A percentile compares a stretch with the other conserved stretches of the same genome.
Conservation (phyloP, 2,888 invertebrate species). For the Aquatica leii region DNA sequence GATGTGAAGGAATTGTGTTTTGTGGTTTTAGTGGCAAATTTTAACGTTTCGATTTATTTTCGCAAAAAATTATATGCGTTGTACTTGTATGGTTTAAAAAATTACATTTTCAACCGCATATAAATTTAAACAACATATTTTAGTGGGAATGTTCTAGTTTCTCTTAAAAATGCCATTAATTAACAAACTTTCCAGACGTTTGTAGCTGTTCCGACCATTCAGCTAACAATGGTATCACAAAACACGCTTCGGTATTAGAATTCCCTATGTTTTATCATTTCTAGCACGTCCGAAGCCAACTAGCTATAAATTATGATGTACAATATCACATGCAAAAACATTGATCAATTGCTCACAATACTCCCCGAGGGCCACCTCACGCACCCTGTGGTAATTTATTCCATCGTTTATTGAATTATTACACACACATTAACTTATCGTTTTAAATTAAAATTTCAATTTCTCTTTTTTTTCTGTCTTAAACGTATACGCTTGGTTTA, state of each 20-base stretch:
- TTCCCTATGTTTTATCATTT: slow-evolving; percentile 52
- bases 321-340: slow-evolving; percentile 53
- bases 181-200: slow-evolving; percentile 21
- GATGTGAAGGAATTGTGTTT: slow-evolving; percentile 2
- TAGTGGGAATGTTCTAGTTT: slow-evolving; percentile 10
- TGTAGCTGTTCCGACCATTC: slow-evolving; percentile 13
- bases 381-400: slow-evolving; percentile 20
- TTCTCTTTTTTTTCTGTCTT: too few species aligned
- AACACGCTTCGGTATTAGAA: slow-evolving; percentile 43
- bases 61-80: too few species aligned
- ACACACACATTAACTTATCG: too few species aligned
- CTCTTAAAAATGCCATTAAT: slow-evolving; percentile 25
- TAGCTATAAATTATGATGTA: slow-evolving; percentile 48
- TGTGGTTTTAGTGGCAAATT: slow-evolving; percentile 3
- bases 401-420: slow-evolving; percentile 20
- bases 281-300: slow-evolving; percentile 47
- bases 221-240: slow-evolving; percentile 12
- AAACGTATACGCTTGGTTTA: slow-evolving; percentile 9
- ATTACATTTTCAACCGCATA: background rate
- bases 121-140: background rate
- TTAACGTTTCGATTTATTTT: too few species aligned
- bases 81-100: too few species aligned
- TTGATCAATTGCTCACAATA: slow-evolving; percentile 52
- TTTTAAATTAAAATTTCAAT: too few species aligned
- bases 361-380: slow-evolving; percentile 38